phyloP scores from a whole-genome alignment of 1,140 invertebrate genomes.

The Parapsyche elsis region DNA sequence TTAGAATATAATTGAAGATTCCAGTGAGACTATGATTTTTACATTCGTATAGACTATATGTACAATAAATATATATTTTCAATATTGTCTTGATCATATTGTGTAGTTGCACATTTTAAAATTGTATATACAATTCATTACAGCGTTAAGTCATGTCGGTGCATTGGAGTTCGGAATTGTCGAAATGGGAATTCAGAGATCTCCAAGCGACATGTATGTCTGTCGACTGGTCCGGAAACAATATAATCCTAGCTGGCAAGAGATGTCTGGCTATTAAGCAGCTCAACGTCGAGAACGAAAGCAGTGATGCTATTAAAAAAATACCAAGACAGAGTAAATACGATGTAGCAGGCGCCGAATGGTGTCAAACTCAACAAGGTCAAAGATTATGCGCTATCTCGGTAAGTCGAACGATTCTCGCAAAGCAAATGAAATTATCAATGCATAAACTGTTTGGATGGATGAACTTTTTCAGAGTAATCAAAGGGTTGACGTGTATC shows the following conservation, averaged over 20 bases:
- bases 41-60: too few relatives aligned
- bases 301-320: conserved; percentile 79
- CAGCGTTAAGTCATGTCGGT: conserved; percentile 54
- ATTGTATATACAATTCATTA: too few relatives aligned
- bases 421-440: conserved; percentile 34
- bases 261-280: conserved; percentile 85
- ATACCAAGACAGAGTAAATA: conserved; percentile 92
- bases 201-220: conserved; percentile 92
- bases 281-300: conserved; percentile 75
- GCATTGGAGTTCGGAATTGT: conserved; percentile 66
- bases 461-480: conserved; percentile 73
- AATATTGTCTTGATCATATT: too few relatives aligned
- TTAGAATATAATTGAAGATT: too few relatives aligned
- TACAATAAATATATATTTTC: too few relatives aligned
- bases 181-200: conserved; percentile 69
- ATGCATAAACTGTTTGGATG: conserved; percentile 4
- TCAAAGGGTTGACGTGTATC: conserved; percentile 85
- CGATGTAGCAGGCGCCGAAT: conserved; percentile 91
- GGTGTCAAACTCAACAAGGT: conserved; percentile 84
- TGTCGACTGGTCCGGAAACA: conserved; percentile 85
- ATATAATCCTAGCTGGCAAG: conserved; percentile 85
- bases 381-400: conserved; percentile 89
- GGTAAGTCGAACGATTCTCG: conserved; percentile 69
- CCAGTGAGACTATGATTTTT: too few relatives aligned
- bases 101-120: too few relatives aligned